These are phyloP conservation scores for Cheilosia urbana DNA, from an alignment of 2,888 invertebrate species.

Conservation along the genomic window DNA sequence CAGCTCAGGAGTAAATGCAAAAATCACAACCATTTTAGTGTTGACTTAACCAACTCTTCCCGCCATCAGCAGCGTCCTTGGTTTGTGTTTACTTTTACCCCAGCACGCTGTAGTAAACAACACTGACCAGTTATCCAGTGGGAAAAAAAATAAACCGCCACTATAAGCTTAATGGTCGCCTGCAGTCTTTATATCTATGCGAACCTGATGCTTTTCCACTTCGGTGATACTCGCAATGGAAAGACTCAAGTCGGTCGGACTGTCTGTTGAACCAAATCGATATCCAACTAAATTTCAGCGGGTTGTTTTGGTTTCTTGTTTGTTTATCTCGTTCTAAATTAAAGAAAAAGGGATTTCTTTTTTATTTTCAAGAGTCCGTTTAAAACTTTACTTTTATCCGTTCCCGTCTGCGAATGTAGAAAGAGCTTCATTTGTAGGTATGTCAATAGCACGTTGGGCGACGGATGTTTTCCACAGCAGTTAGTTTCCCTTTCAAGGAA, in stretches of 20 bases:
- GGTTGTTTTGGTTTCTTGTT: no score
- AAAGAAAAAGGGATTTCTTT: constrained; percentile 18
- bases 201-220: constrained; percentile 43
- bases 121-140: constrained; percentile 43
- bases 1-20: constrained; percentile 56
- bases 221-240: not conserved
- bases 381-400: constrained; percentile 34
- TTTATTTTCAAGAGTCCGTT: constrained; percentile 27
- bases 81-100: constrained; percentile 56
- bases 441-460: constrained; percentile 47
- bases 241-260: not conserved
- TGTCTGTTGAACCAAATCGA: constrained; percentile 51
- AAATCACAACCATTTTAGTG: constrained; percentile 60
- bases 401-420: constrained; percentile 23
- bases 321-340: constrained; percentile 47
- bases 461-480: constrained; percentile 16
- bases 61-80: constrained; percentile 12
- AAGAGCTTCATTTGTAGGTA: constrained; percentile 52
- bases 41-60: constrained; percentile 54
- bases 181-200: constrained; percentile 40
- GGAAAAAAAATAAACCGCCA: constrained; percentile 52
- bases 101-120: constrained; percentile 10
- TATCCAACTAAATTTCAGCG: constrained; percentile 40
- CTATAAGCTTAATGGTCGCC: constrained; percentile 58
- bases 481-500: not conserved